Evolutionary conservation across 2,888 invertebrate species (phyloP).

Genomic region (Sphaerophoria rueppellii): DNA sequence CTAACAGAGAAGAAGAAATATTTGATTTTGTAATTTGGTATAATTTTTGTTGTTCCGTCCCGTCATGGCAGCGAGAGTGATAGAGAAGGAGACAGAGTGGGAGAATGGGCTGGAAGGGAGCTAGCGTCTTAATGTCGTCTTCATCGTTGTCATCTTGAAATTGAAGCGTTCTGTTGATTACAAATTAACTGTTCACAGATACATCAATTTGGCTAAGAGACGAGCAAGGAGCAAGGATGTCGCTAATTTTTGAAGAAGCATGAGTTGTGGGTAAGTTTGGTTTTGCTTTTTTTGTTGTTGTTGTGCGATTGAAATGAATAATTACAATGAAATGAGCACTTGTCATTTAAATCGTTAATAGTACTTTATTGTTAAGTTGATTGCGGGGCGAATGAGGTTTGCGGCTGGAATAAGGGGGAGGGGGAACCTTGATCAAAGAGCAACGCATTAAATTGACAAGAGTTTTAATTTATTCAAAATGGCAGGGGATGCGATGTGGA

Average conservation of each 20-base stretch:
- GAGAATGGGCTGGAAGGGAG: not conserved
- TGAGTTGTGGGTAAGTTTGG: not conserved
- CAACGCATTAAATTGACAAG: not conserved
- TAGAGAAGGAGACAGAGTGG: not conserved
- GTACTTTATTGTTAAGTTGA: conserved; percentile 14
- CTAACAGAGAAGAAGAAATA: conserved; percentile 4
- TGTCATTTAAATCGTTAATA: conserved; percentile 22
- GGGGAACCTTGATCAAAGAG: conserved; percentile 1
- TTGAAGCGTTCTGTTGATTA: conserved; percentile 4
- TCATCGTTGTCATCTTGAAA: conserved; percentile 2
- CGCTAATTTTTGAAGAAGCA: conserved; percentile 20
- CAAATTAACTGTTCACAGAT: conserved; percentile 13
- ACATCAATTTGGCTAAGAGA: not conserved
- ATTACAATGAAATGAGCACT: conserved; percentile 24
- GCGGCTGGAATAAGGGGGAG: not conserved
- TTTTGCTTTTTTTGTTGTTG: not conserved
- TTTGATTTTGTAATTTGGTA: conserved; percentile 34
- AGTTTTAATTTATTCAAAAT: conserved; percentile 8
- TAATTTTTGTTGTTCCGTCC: conserved; percentile 1
- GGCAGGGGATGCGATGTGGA: not conserved
- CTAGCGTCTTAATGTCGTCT: conserved; percentile 10
- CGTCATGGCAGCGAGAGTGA: not conserved
- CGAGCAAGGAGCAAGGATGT: conserved; percentile 14
- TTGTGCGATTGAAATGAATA: conserved; percentile 7
- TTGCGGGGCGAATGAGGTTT: too few species aligned